Base-by-base conservation (phyloP, 1,140 invertebrate species). In the Drosophila eugracilis region DNA sequence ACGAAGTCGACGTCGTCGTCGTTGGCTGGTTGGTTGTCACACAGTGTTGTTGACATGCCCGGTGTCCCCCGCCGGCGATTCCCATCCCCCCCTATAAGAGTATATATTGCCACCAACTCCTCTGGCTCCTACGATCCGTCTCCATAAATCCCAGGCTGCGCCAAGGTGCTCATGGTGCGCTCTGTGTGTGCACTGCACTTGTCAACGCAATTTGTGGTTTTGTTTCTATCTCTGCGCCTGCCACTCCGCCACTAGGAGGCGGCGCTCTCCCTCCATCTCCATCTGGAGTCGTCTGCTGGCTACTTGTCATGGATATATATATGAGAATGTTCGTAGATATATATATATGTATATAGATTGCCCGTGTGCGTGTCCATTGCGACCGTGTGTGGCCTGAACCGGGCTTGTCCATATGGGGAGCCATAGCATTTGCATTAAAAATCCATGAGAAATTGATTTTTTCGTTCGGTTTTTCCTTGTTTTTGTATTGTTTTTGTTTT, bases 151-250 rank as follows among this genome's bases (percentile, higher is more conserved):
- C 73, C 75, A 45, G 66, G 30, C 44, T 24, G 37, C 62, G 52
- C 48, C 72, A 86, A 84, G 80, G 78, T 80, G 71, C 75, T 69
- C 58, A 44, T 55, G 28, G 34, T 34, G 48, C 28, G 37, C 54
- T 47, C 24, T 80, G 66, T 85, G 72, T 85, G 81, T 85, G 81
- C 81, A 81, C 81, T 85, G 77, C 81, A 85, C 83, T 85, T 85
- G 81, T 85, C 81, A 85, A 81, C 77, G 69, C 39, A 59, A 62
- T 69, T 86, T 81, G 81, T 60, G 67, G 81, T 73, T 76, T 78
- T 65, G 41, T 83, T 66, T 54, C 66, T 55, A 54, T 26, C 44
- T 70, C 28, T 10, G n/a, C n/a, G n/a, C n/a, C n/a, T 10, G 36
- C 12, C 22, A 44, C 42, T 24, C 15, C 22, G 21, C 22, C 37